Evolutionary conservation across 2,888 invertebrate species (phyloP).

Genomic region (Chironomus riparius): DNA sequence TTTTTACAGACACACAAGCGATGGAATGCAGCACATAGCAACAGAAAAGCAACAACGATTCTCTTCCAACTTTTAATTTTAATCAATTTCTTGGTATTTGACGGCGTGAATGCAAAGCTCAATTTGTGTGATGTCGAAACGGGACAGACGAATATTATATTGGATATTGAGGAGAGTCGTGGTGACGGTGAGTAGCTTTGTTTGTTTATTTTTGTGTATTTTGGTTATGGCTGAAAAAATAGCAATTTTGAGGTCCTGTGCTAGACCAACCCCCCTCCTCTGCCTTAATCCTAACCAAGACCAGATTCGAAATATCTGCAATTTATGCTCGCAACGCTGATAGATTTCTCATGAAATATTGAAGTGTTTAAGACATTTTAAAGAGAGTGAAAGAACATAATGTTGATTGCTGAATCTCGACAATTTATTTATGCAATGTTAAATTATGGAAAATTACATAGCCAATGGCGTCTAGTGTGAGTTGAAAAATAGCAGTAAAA

Average conservation of each 20-base stretch:
- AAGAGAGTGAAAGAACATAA: neutral
- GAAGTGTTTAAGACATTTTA: slow-evolving; percentile 18
- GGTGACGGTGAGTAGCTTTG: slow-evolving; percentile 63
- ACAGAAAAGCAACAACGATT: neutral
- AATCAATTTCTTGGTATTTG: slow-evolving; percentile 3
- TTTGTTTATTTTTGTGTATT: too few relatives aligned
- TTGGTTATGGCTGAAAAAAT: neutral
- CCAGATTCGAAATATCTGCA: too few relatives aligned
- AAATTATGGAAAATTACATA: slow-evolving; percentile 27
- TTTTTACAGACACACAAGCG: slow-evolving; percentile 2
- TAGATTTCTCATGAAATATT: neutral
- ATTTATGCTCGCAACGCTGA: too few relatives aligned
- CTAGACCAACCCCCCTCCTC: too few relatives aligned
- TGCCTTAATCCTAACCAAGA: neutral
- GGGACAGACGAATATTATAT: slow-evolving; percentile 78
- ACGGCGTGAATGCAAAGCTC: slow-evolving; percentile 38
- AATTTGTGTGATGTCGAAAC: slow-evolving; percentile 73
- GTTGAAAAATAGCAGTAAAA: too few relatives aligned
- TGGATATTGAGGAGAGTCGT: slow-evolving; percentile 83
- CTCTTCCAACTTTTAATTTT: slow-evolving; percentile 9
- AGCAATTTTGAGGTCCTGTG: too few relatives aligned
- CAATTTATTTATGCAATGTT: neutral
- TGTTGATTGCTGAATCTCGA: neutral
- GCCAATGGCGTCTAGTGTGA: slow-evolving; percentile 8
- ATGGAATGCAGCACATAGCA: slow-evolving; percentile 7